Conservation (phyloP, 2,888 invertebrate genomes). For the Agrilus cyanescens region DNA sequence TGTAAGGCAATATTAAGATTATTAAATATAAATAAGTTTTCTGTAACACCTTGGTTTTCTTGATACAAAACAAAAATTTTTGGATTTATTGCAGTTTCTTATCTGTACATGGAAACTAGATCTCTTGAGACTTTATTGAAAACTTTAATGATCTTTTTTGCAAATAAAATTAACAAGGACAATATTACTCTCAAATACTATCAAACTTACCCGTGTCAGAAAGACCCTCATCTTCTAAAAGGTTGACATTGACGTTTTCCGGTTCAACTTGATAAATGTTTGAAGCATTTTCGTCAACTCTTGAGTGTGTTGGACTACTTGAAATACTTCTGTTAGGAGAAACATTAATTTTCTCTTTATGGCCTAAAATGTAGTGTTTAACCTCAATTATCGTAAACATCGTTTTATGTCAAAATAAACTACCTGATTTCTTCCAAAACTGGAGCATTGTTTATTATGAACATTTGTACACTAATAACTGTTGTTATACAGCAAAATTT, state of each 20-base stretch:
- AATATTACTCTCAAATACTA: background rate
- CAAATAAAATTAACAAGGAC: background rate
- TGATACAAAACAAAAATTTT: no score
- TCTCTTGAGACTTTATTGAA: no score
- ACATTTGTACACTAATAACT: no score
- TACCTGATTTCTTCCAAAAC: conserved; percentile 68
- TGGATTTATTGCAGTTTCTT: no score
- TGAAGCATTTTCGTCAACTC: conserved; percentile 11
- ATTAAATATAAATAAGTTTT: no score
- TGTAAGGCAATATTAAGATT: no score
- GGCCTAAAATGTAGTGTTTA: conserved; percentile 20
- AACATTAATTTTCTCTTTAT: conserved; percentile 17
- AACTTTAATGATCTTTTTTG: background rate
- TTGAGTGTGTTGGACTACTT: conserved; percentile 13
- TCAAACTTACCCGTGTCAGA: conserved; percentile 26
- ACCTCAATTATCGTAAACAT: conserved; percentile 6
- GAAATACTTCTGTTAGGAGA: conserved; percentile 12
- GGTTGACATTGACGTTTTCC: conserved; percentile 8
- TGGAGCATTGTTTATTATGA: conserved; percentile 45
- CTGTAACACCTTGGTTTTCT: no score
- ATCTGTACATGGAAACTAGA: no score
- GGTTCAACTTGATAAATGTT: conserved; percentile 14
- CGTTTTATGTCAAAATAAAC: conserved; percentile 10
- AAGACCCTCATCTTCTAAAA: conserved; percentile 30
- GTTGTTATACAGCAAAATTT: no score